Conservation (phyloP, 2,113 vertebrate genomes). For the Phalacrocorax brasilianus region DNA sequence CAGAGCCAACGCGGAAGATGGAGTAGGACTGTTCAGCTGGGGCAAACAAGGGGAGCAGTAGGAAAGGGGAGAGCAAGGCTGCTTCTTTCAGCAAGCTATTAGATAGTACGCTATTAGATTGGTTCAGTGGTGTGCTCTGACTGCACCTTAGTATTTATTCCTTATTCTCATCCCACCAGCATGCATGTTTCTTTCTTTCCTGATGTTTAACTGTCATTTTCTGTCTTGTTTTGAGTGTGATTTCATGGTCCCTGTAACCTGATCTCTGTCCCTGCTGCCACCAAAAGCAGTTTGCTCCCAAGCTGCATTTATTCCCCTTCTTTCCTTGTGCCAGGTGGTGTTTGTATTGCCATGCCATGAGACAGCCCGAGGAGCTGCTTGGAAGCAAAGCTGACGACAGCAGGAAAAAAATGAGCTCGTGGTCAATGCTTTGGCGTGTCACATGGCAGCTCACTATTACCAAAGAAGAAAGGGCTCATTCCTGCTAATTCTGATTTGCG, state of each 20-base stretch:
- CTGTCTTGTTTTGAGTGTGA: neutral
- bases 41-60: neutral
- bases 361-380: neutral
- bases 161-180: neutral
- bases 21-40: neutral
- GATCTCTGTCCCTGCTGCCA: neutral
- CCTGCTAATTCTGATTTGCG: neutral
- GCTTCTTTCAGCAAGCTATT: neutral
- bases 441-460: neutral
- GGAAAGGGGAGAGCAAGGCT: neutral
- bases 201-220: neutral
- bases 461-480: neutral
- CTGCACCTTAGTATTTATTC: neutral
- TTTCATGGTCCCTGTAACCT: neutral
- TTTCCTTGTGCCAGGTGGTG: neutral
- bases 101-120: neutral
- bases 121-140: neutral
- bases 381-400: neutral
- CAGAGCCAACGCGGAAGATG: neutral
- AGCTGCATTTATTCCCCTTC: neutral
- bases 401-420: neutral
- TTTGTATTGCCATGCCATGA: neutral
- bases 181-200: neutral
- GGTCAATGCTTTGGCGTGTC: neutral
- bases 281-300: neutral